Evolutionary conservation across 1,140 invertebrate species (phyloP).

Genomic region (Copidosoma floridanum): DNA sequence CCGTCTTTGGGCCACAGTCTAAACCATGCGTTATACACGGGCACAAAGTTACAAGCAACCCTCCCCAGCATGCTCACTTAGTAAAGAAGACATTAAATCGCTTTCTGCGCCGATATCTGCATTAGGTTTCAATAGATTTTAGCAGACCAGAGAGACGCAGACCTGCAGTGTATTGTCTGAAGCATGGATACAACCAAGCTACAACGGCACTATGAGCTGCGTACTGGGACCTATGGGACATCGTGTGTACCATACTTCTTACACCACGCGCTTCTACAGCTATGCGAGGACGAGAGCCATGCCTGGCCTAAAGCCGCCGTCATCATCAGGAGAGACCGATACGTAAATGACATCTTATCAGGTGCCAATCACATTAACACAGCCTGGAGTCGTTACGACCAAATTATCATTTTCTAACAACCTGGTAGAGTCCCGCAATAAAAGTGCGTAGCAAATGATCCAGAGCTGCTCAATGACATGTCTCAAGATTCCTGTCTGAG

Average conservation of each 20-base stretch:
- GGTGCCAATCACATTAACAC: no score
- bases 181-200: background rate
- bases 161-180: background rate
- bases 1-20: background rate
- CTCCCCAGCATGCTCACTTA: background rate
- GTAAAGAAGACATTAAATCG: background rate
- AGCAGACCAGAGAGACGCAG: background rate
- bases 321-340: no score
- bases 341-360: no score
- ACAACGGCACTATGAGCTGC: background rate
- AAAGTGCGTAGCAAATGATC: no score
- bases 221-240: conserved; percentile 8
- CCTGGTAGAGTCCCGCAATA: no score
- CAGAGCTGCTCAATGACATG: no score
- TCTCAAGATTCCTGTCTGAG: no score
- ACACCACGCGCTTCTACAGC: no score
- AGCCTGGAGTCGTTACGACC: no score
- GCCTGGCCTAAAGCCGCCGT: no score
- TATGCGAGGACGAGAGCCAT: no score
- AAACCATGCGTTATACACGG: background rate
- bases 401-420: no score
- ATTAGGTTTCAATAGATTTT: conserved; percentile 6
- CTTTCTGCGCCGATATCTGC: conserved; percentile 1
- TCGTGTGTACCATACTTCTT: conserved; percentile 2
- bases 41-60: background rate